Conservation (phyloP, 2,888 invertebrate genomes). For the Limenitis camilla region DNA sequence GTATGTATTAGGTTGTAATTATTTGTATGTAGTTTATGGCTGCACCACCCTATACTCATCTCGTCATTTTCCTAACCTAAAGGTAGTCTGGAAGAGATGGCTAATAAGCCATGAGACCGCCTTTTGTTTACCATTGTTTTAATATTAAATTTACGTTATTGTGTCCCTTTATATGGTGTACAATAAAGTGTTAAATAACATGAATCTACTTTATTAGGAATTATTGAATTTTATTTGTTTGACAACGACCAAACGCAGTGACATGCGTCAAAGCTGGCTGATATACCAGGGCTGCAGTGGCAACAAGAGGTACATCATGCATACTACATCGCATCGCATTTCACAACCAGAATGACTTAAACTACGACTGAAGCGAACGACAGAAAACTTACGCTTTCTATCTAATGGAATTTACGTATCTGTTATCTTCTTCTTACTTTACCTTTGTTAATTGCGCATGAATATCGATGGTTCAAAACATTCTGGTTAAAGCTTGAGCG, state of each 20-base stretch:
- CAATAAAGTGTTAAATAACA: too few species aligned
- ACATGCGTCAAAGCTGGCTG: slow-evolving; percentile 68
- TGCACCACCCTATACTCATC: too few species aligned
- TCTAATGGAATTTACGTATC: not conserved
- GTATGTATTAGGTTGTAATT: too few species aligned
- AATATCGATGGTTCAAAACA: slow-evolving; percentile 9
- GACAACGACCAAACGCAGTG: slow-evolving; percentile 65
- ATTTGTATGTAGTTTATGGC: too few species aligned
- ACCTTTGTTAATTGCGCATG: not conserved
- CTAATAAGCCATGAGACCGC: too few species aligned
- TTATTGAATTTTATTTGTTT: slow-evolving; percentile 18
- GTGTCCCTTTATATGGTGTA: too few species aligned
- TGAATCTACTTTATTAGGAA: too few species aligned
- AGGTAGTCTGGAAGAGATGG: too few species aligned
- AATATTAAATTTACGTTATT: too few species aligned
- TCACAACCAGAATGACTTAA: slow-evolving; percentile 9
- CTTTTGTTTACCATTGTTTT: too few species aligned
- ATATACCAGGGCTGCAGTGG: slow-evolving; percentile 54
- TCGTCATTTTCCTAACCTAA: too few species aligned
- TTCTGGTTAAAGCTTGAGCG: too few species aligned
- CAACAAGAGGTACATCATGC: slow-evolving; percentile 39
- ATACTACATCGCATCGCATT: slow-evolving; percentile 5
- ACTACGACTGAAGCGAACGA: slow-evolving; percentile 3
- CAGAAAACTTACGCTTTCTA: slow-evolving; percentile 8
- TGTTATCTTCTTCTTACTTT: slow-evolving; percentile 3